Base-by-base conservation (phyloP, 2,888 invertebrate genomes). In the Fragum sueziense region DNA sequence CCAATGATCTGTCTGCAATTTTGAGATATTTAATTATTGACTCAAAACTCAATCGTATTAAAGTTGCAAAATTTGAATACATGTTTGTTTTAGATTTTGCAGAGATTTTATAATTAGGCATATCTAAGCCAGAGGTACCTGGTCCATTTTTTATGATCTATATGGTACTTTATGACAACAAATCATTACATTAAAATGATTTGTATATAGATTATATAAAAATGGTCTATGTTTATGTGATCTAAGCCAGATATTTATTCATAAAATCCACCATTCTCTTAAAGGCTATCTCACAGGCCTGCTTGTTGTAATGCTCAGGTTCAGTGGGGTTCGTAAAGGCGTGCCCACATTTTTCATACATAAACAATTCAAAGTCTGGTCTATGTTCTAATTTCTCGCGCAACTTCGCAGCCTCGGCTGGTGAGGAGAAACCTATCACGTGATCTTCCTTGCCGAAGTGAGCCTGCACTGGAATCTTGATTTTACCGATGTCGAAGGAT, bases 391-490 rank as follows among this genome's bases (percentile, higher is more conserved):
- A 73, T 70, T 89, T 90, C 59, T 87, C 83, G 52, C 85, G 77
- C 62, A 91, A 74, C 9, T 79, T 79, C 9, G 83, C 74, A 34
- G 88, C 88, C 37, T 88, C 90, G 17, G 85, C 86, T 0, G 88
- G 85, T 6, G 89, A 86, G 4, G 91, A 90, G 70, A 91, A 91
- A 0, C 90, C 90, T 20, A 80, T 86, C 27, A 90, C 47, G 3
- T 68, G 74, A 73, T 92, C 92, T 14, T 84, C 75, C 17, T 84
- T 80, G 2, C 89, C 91, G 83, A 91, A 92, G 74, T 92, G 92
- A 54, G 88, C 89, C 82, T 91, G 91, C 0, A 92, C 75, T 0
- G 92, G 92, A 17, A 89, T 86, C 25, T 73, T 87, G 61, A 91
- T 91, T 17, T 73, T 87, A 20, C 87, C 76, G 4, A 91, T 80